Evolutionary conservation across 2,113 vertebrate species (phyloP).

Genomic region (Neomonachus schauinslandi): DNA sequence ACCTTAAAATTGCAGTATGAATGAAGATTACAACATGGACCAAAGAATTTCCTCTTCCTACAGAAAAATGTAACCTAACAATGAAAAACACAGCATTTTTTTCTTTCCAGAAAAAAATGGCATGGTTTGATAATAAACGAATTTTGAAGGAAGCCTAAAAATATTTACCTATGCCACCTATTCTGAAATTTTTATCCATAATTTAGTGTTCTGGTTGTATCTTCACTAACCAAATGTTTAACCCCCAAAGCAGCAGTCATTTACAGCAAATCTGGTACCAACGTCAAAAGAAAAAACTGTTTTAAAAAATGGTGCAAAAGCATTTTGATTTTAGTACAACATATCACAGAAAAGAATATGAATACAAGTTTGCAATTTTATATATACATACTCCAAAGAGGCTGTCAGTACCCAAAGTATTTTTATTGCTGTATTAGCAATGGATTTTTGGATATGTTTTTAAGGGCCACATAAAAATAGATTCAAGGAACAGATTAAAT

Average conservation of each 20-base stretch:
- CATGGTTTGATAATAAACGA: conserved; percentile 75
- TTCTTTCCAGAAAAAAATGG: conserved; percentile 77
- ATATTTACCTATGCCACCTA: conserved; percentile 81
- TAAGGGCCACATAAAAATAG: conserved; percentile 94
- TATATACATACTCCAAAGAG: conserved; percentile 90
- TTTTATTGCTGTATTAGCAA: conserved; percentile 94
- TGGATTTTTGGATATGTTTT: conserved; percentile 89
- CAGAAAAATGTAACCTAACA: conserved; percentile 89
- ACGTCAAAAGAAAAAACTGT: conserved; percentile 85
- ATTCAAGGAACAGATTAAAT: conserved; percentile 93
- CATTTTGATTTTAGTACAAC: conserved; percentile 90
- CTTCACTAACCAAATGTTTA: conserved; percentile 85
- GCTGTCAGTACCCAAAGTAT: conserved; percentile 94
- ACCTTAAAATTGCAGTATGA: conserved; percentile 89
- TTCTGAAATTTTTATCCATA: conserved; percentile 74
- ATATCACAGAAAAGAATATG: conserved; percentile 91
- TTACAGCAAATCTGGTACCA: conserved; percentile 92
- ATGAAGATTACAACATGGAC: conserved; percentile 86
- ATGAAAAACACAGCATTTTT: conserved; percentile 83
- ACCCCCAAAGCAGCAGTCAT: conserved; percentile 89
- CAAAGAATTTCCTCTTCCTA: conserved; percentile 86
- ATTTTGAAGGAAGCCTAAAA: conserved; percentile 79
- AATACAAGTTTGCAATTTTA: conserved; percentile 92
- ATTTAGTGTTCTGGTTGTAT: conserved; percentile 70
- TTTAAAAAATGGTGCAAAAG: conserved; percentile 84